Evolutionary conservation across 1,140 invertebrate species (phyloP).

Genomic region (Sipha flava): DNA sequence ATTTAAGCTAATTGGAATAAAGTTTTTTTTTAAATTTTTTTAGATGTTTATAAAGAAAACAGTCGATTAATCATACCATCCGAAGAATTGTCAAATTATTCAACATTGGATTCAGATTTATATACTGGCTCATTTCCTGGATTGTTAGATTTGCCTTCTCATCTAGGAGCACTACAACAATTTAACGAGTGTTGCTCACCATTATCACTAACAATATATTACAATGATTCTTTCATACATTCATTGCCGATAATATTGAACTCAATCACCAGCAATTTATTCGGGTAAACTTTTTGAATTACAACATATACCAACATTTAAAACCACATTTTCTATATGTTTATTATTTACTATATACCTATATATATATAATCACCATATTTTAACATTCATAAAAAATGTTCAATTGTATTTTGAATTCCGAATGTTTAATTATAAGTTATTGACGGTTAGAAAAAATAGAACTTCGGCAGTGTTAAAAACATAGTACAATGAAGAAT

Average conservation of each 20-base stretch:
- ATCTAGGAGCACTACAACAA: slow-evolving; percentile 51
- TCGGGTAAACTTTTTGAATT: slow-evolving; percentile 47
- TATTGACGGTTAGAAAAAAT: too few relatives aligned
- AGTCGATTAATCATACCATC: slow-evolving; percentile 41
- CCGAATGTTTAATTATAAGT: too few relatives aligned
- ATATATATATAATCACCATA: too few relatives aligned
- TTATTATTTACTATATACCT: too few relatives aligned
- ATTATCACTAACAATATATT: slow-evolving; percentile 51
- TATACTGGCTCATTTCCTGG: slow-evolving; percentile 56
- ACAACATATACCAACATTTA: not conserved
- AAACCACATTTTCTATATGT: too few relatives aligned
- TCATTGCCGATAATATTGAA: slow-evolving; percentile 68
- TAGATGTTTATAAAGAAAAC: slow-evolving; percentile 3
- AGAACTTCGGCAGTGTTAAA: too few relatives aligned
- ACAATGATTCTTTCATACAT: slow-evolving; percentile 72
- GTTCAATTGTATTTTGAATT: too few relatives aligned
- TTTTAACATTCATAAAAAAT: too few relatives aligned
- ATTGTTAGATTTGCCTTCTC: slow-evolving; percentile 42
- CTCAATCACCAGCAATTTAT: slow-evolving; percentile 60
- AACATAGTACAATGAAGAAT: too few relatives aligned
- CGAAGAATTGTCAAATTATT: slow-evolving; percentile 41
- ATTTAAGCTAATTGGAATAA: too few relatives aligned
- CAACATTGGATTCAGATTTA: slow-evolving; percentile 43
- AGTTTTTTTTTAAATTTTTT: not conserved
- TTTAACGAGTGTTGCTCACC: not conserved